Base-by-base conservation (phyloP, 2,113 vertebrate genomes). In the Zapus hudsonius region DNA sequence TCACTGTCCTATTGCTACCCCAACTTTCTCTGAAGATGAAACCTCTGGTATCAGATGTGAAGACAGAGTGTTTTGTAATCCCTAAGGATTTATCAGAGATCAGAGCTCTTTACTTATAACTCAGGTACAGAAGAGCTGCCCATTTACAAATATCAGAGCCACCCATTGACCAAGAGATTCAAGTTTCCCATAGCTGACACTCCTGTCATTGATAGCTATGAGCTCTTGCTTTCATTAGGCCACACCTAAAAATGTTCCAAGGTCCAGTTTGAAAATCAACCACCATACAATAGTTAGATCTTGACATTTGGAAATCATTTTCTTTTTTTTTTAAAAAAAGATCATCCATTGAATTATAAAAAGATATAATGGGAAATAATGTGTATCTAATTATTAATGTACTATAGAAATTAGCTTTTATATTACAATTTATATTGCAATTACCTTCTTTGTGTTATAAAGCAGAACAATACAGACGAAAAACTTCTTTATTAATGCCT, bases 401-500 rank as follows among this genome's bases (percentile, higher is more conserved):
- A 97, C 97, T 97, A 97, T 97, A 98, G 97, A 98, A 98, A 94
- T 98, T 97, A 96, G 97, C 97, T 98, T 98, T 98, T 98, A 98
- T 98, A 97, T 97, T 97, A 97, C 97, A 98, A 98, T 98, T 98
- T 98, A 98, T 98, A 98, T 97, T 98, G 94, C 98, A 98, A 98
- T 98, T 98, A 98, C 97, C 94, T 97, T 97, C 97, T 98, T 98
- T 98, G 97, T 98, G 97, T 98, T 98, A 97, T 96, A 98, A 98
- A 98, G 97, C 97, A 98, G 98, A 98, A 98, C 98, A 98, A 98
- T 98, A 97, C 97, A 97, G 96, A 98, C 94, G 95, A 98, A 98
- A 97, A 98, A 97, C 96, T 98, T 98, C 98, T 98, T 98, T 98
- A 98, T 98, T 98, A 98, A 98, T 98, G 96, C 96, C 97, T 98